Percentiles rank a stretch among this genome's conserved stretches.
Evolutionary conservation across 2,888 invertebrate species (phyloP).

Genomic region (Mimas tiliae): DNA sequence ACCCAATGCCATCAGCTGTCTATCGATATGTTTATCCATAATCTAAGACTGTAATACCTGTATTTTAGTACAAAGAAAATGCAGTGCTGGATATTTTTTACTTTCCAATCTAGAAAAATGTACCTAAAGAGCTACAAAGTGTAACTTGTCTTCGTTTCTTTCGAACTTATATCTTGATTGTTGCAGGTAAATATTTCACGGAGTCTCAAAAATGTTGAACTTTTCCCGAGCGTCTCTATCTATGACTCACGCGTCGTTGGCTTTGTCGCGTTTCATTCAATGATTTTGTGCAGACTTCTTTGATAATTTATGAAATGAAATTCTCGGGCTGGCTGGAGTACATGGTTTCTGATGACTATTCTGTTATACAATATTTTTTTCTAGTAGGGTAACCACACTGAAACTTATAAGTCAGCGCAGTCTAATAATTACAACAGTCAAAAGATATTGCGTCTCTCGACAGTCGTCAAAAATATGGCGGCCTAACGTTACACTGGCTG

Average conservation of each 20-base stretch:
- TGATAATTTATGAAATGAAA: constrained; percentile 43
- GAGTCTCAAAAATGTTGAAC: constrained; percentile 18
- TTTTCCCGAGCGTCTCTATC: constrained; percentile 52
- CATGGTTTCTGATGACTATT: neutral
- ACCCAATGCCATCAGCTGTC: no score
- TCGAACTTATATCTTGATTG: constrained; percentile 31
- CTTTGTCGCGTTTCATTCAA: constrained; percentile 54
- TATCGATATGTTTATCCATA: no score
- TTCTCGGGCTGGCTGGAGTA: constrained; percentile 25
- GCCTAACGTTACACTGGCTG: no score
- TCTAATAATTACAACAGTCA: no score
- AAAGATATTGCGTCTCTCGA: no score
- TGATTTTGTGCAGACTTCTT: constrained; percentile 46
- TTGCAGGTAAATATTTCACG: constrained; percentile 18
- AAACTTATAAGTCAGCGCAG: no score
- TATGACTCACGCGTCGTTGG: constrained; percentile 63
- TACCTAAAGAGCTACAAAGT: neutral
- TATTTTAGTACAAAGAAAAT: neutral
- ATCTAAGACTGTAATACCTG: no score
- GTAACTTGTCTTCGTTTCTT: constrained; percentile 28
- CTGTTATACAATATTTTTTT: neutral
- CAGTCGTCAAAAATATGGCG: no score
- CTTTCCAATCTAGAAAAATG: no score
- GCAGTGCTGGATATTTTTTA: no score
- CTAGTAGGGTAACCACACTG: no score